Conservation (phyloP, 2,113 vertebrate species). For the Chloropsis hardwickii region DNA sequence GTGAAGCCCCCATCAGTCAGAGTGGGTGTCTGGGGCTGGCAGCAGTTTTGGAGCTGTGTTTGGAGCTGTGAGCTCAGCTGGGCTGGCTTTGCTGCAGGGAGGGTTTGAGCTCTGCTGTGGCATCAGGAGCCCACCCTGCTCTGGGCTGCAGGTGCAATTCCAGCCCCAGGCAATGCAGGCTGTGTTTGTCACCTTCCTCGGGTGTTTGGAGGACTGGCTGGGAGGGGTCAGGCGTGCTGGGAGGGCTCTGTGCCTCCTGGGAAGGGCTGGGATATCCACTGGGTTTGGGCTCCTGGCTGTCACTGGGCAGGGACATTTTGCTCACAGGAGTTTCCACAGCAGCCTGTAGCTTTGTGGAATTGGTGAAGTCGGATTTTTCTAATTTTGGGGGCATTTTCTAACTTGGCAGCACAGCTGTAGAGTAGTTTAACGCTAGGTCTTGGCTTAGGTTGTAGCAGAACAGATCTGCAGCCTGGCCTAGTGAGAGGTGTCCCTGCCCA, state of each 20-base stretch:
- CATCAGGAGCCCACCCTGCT: not conserved
- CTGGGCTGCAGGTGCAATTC: not conserved
- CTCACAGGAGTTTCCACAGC: not conserved
- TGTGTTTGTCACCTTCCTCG: not conserved
- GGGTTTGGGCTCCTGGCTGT: not conserved
- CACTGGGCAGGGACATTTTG: not conserved
- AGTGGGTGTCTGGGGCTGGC: not conserved
- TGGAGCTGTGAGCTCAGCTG: not conserved
- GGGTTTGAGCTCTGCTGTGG: not conserved
- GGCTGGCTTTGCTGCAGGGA: not conserved
- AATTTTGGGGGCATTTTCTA: not conserved
- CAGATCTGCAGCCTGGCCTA: not conserved
- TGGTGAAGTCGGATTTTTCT: not conserved
- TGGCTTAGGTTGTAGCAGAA: not conserved
- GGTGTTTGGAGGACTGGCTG: not conserved
- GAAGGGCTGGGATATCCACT: fast-evolving
- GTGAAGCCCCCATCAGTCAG: not conserved
- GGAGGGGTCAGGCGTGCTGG: not conserved
- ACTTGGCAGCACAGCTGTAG: not conserved
- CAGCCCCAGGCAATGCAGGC: not conserved
- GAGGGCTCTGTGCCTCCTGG: not conserved
- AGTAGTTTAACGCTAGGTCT: fast-evolving
- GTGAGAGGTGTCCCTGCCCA: not conserved
- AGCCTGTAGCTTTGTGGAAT: not conserved
- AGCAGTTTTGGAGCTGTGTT: not conserved